A percentile compares a stretch with the other conserved stretches of the same genome.
phyloP scores from a whole-genome alignment of 1,140 invertebrate genomes.

The Hycleus phaleratus region DNA sequence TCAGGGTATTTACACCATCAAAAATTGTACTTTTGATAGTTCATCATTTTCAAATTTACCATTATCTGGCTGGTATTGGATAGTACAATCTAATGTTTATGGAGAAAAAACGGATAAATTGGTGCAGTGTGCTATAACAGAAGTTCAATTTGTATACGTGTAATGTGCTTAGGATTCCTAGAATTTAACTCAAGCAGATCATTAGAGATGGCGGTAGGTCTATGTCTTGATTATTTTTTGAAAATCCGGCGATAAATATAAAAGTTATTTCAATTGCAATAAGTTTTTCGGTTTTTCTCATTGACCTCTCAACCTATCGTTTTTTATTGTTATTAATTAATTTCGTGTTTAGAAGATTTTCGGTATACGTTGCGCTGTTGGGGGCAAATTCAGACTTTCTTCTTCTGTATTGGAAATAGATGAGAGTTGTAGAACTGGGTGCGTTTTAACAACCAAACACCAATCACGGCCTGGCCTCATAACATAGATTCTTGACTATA shows the following conservation, averaged over 20 bases:
- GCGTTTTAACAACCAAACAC: constrained; percentile 1
- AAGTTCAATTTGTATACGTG: neutral
- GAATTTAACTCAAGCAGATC: too few species aligned
- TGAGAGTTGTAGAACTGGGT: constrained; percentile 2
- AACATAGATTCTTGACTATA: constrained; percentile 10
- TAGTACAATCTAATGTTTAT: neutral
- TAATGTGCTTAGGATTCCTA: neutral
- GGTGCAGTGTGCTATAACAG: neutral
- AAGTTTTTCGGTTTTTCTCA: too few species aligned
- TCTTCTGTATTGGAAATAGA: too few species aligned
- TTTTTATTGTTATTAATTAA: too few species aligned
- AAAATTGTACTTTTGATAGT: constrained; percentile 6
- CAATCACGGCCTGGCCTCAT: constrained; percentile 11
- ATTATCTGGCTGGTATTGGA: constrained; percentile 7
- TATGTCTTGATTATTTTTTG: too few species aligned
- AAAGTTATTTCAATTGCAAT: too few species aligned
- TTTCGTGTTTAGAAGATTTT: too few species aligned
- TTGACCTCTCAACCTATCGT: too few species aligned
- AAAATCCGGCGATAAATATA: too few species aligned
- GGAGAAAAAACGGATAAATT: neutral
- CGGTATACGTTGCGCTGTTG: too few species aligned
- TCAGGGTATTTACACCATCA: neutral
- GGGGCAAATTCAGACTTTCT: too few species aligned
- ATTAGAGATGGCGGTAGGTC: too few species aligned
- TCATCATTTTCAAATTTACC: constrained; percentile 1